A percentile compares a stretch with the other conserved stretches of the same genome.
Evolutionary conservation across 23 tunicate genomes (phyloP).

Genomic region (Halocynthia aurantium): DNA sequence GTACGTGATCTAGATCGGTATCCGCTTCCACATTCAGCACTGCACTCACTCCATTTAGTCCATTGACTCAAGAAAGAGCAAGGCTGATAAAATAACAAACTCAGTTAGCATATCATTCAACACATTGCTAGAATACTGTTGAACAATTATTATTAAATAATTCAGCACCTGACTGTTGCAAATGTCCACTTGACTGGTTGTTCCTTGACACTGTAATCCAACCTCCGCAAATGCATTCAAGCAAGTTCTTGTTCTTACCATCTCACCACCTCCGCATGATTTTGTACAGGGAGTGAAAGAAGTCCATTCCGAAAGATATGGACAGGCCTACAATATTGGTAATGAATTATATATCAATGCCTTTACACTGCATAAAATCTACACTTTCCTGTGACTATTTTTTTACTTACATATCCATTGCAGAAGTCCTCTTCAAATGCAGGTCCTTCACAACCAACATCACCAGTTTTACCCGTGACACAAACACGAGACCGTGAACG

Average conservation of each 20-base stretch:
- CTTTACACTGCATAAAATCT: background rate
- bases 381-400: background rate
- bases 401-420: slow-evolving; percentile 40
- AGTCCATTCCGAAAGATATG: slow-evolving; percentile 76
- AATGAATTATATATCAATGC: background rate
- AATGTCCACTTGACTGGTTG: background rate
- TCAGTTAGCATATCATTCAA: background rate
- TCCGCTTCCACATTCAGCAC: slow-evolving; percentile 62
- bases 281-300: slow-evolving; percentile 34
- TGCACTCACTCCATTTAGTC: slow-evolving; percentile 72
- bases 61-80: slow-evolving; percentile 67
- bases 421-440: slow-evolving; percentile 39
- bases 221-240: slow-evolving; percentile 22
- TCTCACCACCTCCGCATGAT: slow-evolving; percentile 58
- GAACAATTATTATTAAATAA: background rate
- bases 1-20: slow-evolving; percentile 24
- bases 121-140: background rate
- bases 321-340: slow-evolving; percentile 43
- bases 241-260: slow-evolving; percentile 41
- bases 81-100: slow-evolving; percentile 18
- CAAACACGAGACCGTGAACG: slow-evolving; percentile 44
- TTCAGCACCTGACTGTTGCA: slow-evolving; percentile 57
- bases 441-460: slow-evolving; percentile 40
- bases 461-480: slow-evolving; percentile 42
- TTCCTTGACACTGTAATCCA: slow-evolving; percentile 38